Base-by-base conservation (phyloP, 2,113 vertebrate genomes). In the Holacanthus passer region DNA sequence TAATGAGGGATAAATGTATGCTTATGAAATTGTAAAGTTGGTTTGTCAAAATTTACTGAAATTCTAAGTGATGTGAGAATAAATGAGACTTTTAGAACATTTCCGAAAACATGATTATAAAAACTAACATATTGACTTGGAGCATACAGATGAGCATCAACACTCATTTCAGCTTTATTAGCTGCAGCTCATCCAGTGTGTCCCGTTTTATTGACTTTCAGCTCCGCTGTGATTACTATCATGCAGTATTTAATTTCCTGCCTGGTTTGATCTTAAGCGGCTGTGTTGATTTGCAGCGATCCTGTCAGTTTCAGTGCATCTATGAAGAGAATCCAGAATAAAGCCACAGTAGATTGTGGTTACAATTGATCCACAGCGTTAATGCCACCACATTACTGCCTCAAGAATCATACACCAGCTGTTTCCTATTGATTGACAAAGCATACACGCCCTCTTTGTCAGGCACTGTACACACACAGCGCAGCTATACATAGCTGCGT, bases 371-470 rank as follows among this genome's bases (percentile, higher is more conserved):
- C 82, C 37, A 31, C 67, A 14, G 27, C 27, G 22, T 58, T 50
- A 69, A 63, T 47, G 17, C 19, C 22, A 29, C 39, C 45, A 7
- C 50, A 69, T 48, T 32, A 29, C 59, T 12, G 65, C 50, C 72
- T 65, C 48, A 0, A 45, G 73, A 78, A 41, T 85, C 53, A 32
- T 32, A 41, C 29, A 12, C 14, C 17, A 7, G 20, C 59, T 55
- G 27, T 32, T 13, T 53, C 47, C 62, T 84, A 84, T 82, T 52
- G 86, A 88, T 88, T 82, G 59, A 76, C 47, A 76, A 27, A 37
- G 11, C 73, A 31, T 4, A n/a, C 37, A 73, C 37, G 62, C 24
- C 22, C 45, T 60, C 55, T 45, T 29, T 41, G 37, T 67, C 48
- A 63, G 55, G 16, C 4, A 24, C 19, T 41, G 68, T 32, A n/a